Conservation (phyloP, 35 echinoderm and acorn worm genomes). For the Heliocidaris erythrogramma region DNA sequence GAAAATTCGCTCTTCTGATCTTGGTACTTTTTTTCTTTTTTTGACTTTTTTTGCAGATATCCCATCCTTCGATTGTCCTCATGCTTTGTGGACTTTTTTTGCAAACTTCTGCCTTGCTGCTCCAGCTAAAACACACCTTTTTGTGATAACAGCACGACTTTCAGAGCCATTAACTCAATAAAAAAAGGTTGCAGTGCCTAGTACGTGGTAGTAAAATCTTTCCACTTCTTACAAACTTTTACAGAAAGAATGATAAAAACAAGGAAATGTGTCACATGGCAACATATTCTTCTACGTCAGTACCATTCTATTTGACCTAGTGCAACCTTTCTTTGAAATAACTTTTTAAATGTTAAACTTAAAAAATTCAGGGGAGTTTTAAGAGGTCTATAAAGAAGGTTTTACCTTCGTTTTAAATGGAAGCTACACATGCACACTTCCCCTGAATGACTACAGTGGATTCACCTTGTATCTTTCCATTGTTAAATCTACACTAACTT, state of each 20-base stretch:
- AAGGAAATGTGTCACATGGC: constrained; percentile 21
- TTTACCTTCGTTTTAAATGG: not conserved
- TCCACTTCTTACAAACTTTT: constrained; percentile 14
- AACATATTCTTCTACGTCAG: constrained; percentile 23
- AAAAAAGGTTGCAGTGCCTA: constrained; percentile 42
- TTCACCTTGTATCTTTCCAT: not conserved
- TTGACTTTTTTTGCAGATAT: constrained; percentile 38
- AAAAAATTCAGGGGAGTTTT: constrained; percentile 23
- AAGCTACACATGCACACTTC: constrained; percentile 39
- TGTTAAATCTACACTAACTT: constrained; percentile 37
- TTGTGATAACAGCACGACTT: constrained; percentile 44
- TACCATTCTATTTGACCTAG: constrained; percentile 48
- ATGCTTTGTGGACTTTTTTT: constrained; percentile 30
- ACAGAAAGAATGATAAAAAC: constrained; percentile 22
- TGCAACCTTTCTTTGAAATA: constrained; percentile 42
- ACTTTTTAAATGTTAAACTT: constrained; percentile 18
- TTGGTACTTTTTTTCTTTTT: not conserved
- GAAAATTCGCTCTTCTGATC: constrained; percentile 28
- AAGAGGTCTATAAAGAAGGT: constrained; percentile 33
- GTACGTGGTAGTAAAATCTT: constrained; percentile 33
- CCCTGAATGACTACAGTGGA: constrained; percentile 44
- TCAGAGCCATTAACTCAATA: constrained; percentile 22
- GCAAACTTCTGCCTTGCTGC: constrained; percentile 38
- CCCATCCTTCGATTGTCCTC: not conserved
- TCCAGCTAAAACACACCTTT: constrained; percentile 50